A percentile compares a stretch with the other conserved stretches of the same genome.
These are phyloP conservation scores for Aporophyla lueneburgensis DNA, from an alignment of 2,888 invertebrate genomes.

Conservation along the genomic window DNA sequence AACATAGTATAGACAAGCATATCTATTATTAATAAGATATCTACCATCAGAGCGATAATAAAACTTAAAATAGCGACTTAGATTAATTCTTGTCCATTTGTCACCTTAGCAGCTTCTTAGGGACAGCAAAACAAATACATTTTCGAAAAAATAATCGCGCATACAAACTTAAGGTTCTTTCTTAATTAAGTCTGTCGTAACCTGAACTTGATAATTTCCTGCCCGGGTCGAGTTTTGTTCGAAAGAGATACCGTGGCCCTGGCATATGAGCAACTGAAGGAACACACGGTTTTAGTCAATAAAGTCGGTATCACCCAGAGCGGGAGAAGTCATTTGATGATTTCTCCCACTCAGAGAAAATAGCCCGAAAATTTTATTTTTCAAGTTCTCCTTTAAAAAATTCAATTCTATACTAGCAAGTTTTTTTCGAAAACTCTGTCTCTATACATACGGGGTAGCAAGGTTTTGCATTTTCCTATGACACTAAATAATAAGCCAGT, in stretches of 20 bases:
- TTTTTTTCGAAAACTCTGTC: not conserved
- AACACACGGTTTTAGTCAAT: too few species aligned
- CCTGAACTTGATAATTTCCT: not conserved
- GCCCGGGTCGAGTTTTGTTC: too few species aligned
- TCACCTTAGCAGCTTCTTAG: not conserved
- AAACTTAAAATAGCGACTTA: not conserved
- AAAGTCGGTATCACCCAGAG: too few species aligned
- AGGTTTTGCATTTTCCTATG: too few species aligned
- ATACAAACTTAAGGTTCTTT: not conserved
- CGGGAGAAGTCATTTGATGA: too few species aligned
- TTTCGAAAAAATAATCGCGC: not conserved
- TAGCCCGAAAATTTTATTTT: not conserved
- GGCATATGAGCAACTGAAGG: too few species aligned
- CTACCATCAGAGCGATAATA: not conserved
- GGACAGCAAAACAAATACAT: not conserved
- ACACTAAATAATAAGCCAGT: not conserved
- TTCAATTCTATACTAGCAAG: not conserved
- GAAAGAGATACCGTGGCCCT: too few species aligned
- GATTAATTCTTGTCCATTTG: not conserved
- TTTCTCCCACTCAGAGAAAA: too few species aligned
- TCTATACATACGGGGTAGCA: too few species aligned
- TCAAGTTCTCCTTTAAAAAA: too few species aligned
- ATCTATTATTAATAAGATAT: not conserved
- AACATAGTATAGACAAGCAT: not conserved
- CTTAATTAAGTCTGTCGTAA: not conserved